Base-by-base conservation (phyloP, 2,113 vertebrate genomes). In the Penelope pileata region DNA sequence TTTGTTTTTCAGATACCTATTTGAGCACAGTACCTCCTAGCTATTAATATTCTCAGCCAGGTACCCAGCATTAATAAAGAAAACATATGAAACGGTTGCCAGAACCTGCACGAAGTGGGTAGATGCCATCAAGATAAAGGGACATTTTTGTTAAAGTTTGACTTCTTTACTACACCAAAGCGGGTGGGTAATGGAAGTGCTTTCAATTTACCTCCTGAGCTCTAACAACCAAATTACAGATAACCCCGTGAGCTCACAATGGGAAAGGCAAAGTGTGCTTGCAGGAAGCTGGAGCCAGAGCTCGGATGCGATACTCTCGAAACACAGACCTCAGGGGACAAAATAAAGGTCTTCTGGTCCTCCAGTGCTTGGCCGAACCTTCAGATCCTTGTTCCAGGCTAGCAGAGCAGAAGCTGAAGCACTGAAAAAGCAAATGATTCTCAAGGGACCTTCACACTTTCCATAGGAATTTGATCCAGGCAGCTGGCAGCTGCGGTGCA, bases 101-200 rank as follows among this genome's bases (percentile, higher is more conserved):
- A 82, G 89, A 89, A 88, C 51, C 88, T 91, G 81, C 84, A 76
- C 42, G 80, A 68, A 88, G 63, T 6, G 16, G 21, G 79, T 64
- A 96, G 97, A 97, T 96, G 86, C 79, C 64, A 95, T 94, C 87
- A 79, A 97, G 93, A 97, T 96, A 95, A 96, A 92, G 92, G 69
- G 54, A 63, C 32, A 23, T 83, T 92, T 93, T 83, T 93, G 92
- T 96, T 96, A 96, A 95, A 96, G 91, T 97, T 95, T 97, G 86
- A 97, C 96, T 96, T 82, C 68, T 82, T 73, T 82, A 73, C 89
- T 51, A 30, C 88, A 88, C 86, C 91, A 76, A 91, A 80, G 79
- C 1, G 10, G 86, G 92, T 81, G 85, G 72, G 83, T 85, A 95
- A 83, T 56, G 53, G 88, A 91, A 93, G n/a, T 40, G 64, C 50